Evolutionary conservation across 2,888 invertebrate species (phyloP).

Genomic region (Philopedon plagiatum): DNA sequence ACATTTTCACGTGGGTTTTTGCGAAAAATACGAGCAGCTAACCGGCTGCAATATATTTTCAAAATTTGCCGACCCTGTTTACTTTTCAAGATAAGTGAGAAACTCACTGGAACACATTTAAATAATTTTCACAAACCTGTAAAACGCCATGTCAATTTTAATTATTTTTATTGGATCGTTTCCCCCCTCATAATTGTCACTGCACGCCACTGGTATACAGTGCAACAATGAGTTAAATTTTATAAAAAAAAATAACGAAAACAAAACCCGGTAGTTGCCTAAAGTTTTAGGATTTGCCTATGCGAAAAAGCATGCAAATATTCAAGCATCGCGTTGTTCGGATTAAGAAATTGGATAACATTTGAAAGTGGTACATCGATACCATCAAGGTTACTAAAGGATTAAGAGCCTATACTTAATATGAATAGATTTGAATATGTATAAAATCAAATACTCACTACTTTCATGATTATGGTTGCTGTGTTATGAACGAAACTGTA

Average conservation of each 20-base stretch:
- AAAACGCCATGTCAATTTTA: too few species aligned
- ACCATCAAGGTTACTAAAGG: background rate
- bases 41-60: too few species aligned
- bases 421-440: background rate
- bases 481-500: background rate
- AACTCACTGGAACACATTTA: too few species aligned
- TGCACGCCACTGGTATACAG: too few species aligned
- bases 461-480: slow-evolving; percentile 1
- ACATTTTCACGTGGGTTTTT: too few species aligned
- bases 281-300: background rate
- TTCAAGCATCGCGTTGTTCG: background rate
- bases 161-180: too few species aligned
- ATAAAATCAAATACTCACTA: background rate
- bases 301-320: background rate
- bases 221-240: too few species aligned
- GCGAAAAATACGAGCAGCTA: too few species aligned
- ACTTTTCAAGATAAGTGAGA: too few species aligned
- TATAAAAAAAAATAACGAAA: background rate
- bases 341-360: slow-evolving; percentile 11
- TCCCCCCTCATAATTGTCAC: too few species aligned
- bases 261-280: slow-evolving; percentile 10
- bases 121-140: too few species aligned
- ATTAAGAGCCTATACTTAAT: background rate
- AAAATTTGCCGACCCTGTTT: too few species aligned
- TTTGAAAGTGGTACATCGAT: slow-evolving; percentile 5